Percentiles rank a stretch among this genome's conserved stretches.
These are phyloP conservation scores for Oophaga sylvatica DNA, from an alignment of 2,797 vertebrate genomes.

Conservation along the genomic window DNA sequence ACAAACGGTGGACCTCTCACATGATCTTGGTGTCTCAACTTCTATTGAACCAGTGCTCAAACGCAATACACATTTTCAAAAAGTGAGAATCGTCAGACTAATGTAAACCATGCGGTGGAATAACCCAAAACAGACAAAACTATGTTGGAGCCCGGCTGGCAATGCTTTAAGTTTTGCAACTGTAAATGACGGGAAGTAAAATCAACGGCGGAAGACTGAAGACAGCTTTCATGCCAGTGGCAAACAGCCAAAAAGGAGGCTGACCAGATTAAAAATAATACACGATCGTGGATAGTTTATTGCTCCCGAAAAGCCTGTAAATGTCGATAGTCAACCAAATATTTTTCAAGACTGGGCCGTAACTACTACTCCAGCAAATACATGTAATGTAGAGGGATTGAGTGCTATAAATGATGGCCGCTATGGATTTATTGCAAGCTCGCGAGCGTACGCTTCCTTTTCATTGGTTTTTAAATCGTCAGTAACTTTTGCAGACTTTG, in stretches of 20 bases:
- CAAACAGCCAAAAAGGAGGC: conserved; percentile 34
- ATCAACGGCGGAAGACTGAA: conserved; percentile 39
- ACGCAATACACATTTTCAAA: background rate
- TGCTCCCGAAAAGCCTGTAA: conserved; percentile 34
- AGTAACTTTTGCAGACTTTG: background rate
- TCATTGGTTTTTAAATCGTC: conserved; percentile 11
- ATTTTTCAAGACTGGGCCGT: conserved; percentile 29
- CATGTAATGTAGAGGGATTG: conserved; percentile 5
- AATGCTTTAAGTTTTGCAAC: conserved; percentile 43
- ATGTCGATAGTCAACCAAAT: conserved; percentile 45
- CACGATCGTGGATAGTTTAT: conserved; percentile 39
- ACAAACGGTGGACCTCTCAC: background rate
- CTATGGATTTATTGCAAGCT: background rate
- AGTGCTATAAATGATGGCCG: conserved; percentile 10
- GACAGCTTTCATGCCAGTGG: conserved; percentile 49
- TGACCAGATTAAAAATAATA: conserved; percentile 47
- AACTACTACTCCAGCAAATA: conserved; percentile 1
- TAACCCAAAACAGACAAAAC: conserved; percentile 54
- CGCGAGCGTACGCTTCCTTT: background rate
- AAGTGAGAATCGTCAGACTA: conserved; percentile 31
- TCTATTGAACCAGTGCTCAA: conserved; percentile 13
- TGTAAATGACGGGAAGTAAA: conserved; percentile 46
- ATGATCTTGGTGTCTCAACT: background rate
- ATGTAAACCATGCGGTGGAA: conserved; percentile 40
- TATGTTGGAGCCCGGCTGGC: conserved; percentile 39